Base-by-base conservation (phyloP, 2,113 vertebrate species). In the Albula glossodonta region DNA sequence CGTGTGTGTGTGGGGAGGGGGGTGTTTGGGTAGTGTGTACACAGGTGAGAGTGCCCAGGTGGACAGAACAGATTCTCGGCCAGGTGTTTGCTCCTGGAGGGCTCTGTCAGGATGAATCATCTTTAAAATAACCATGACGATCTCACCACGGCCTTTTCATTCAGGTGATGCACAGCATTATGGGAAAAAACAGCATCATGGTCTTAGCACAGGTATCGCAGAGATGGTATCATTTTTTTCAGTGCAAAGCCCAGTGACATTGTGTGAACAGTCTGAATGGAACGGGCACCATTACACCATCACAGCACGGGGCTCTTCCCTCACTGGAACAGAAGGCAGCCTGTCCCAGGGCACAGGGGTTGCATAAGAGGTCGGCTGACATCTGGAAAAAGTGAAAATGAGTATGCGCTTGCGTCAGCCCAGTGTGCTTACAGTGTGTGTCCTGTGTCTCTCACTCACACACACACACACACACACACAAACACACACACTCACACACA, bases 341-440 rank as follows among this genome's bases (percentile, higher is more conserved):
- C 5, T 25, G 70, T 31, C 70, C 70, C 70, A 74, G 70, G 48
- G 60, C 31, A 77, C 8, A 51, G 41, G n/a, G 70, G 70, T 77
- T 84, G 83, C 49, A 51, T 84, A 77, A 84, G 17, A 11, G 70
- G 60, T 25, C 66, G 57, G 49, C 83, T 84, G 60, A 84, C 83
- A 84, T 84, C 83, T 84, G 83, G 83, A 84, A 84, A 41, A 81
- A 81, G 50, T 81, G 80, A 25, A 81, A 51, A 81, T 81, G 53
- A 84, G 74, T 66, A 77, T 70, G 51, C 49, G 48, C n/a, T 66
- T 52, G 51, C 66, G 22, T 77, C 66, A 84, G 22, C 19, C 25
- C 31, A 25, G 60, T 31, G 82, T 60, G 56, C 82, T 31, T 83
- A 31, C n/a, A 81, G 80, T 11, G 51, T 81, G 80, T 81, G 50